These are phyloP conservation scores for Euplexia lucipara DNA, from an alignment of 2,888 invertebrate species.

Conservation along the genomic window DNA sequence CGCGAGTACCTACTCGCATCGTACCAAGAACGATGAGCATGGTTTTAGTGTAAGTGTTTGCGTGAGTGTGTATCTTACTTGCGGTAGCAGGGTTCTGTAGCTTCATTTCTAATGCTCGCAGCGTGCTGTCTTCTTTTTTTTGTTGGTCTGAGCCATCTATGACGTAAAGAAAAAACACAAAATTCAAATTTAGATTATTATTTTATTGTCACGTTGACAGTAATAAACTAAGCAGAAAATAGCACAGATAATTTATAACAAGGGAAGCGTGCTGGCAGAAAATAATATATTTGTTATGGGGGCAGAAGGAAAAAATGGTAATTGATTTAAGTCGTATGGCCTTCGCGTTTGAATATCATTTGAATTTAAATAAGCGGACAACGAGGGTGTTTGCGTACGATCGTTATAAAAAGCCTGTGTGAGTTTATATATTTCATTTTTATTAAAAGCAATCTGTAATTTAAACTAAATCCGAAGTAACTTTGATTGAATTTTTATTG, in stretches of 20 bases:
- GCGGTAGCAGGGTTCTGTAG: too few relatives aligned
- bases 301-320: constrained; percentile 49
- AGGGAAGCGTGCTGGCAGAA: constrained; percentile 15
- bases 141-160: too few relatives aligned
- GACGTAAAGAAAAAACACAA: not conserved
- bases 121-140: too few relatives aligned
- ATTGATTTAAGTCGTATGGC: constrained; percentile 50
- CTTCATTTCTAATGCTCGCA: too few relatives aligned
- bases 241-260: constrained; percentile 25
- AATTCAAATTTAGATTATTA: not conserved
- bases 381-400: constrained; percentile 11
- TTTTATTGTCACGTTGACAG: constrained; percentile 12
- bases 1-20: too few relatives aligned
- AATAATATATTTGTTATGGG: constrained; percentile 50
- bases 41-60: too few relatives aligned
- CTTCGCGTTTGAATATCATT: constrained; percentile 58
- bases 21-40: too few relatives aligned
- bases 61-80: too few relatives aligned
- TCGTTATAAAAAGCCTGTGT: constrained; percentile 27
- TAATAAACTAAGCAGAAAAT: constrained; percentile 28
- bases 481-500: not conserved
- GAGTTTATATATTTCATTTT: constrained; percentile 27
- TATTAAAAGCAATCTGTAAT: constrained; percentile 9
- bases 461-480: not conserved
- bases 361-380: constrained; percentile 45